Evolutionary conservation across 2,113 vertebrate genomes (phyloP).

Genomic region (Melanostigma gelatinosum): DNA sequence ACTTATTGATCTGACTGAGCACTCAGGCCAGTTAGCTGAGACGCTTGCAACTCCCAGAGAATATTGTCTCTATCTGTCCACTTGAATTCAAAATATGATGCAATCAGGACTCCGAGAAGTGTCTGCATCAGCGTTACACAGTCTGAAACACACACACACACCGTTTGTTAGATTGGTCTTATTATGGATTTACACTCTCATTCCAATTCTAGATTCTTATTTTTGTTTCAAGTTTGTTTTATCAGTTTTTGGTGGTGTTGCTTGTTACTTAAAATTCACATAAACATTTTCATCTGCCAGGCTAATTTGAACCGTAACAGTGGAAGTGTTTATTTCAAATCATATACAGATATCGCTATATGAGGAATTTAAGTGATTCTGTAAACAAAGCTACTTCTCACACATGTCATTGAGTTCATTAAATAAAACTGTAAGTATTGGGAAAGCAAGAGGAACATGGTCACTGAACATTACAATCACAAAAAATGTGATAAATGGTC

Average conservation of each 20-base stretch:
- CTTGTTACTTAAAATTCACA: background rate
- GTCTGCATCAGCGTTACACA: background rate
- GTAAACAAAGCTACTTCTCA: background rate
- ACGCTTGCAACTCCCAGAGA: conserved; percentile 53
- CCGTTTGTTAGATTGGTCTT: background rate
- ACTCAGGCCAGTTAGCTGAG: conserved; percentile 73
- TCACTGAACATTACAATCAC: background rate
- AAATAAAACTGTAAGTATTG: background rate
- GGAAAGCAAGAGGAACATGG: background rate
- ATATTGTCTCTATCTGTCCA: conserved; percentile 41
- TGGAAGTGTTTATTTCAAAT: background rate
- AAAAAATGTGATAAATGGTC: background rate
- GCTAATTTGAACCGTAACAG: background rate
- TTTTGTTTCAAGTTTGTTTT: background rate
- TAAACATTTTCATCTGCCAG: background rate
- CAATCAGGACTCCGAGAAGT: conserved; percentile 22
- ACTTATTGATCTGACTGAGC: conserved; percentile 80
- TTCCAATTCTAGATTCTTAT: background rate
- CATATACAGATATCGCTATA: conserved; percentile 1
- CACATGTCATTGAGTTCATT: background rate
- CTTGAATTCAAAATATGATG: conserved; percentile 49
- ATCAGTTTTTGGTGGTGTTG: background rate
- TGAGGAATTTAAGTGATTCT: background rate
- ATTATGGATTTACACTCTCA: background rate
- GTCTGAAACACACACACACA: conserved; percentile 4